phyloP scores from a whole-genome alignment of 2,113 vertebrate genomes.

The Riparia riparia region DNA sequence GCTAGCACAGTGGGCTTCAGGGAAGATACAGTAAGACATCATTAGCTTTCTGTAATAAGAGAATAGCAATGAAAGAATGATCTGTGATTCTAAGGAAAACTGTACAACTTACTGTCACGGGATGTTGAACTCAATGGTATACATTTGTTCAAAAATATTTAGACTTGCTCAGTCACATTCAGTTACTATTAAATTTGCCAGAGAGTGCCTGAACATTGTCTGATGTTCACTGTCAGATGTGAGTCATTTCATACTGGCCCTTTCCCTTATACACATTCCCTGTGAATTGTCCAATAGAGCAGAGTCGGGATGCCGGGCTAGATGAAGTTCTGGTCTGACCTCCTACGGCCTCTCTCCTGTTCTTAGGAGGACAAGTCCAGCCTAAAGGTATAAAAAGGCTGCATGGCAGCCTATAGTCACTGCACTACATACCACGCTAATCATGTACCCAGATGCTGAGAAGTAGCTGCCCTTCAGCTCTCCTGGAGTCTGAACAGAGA shows the following conservation, averaged over 20 bases:
- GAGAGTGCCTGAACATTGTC: neutral
- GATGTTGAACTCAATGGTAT: neutral
- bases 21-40: neutral
- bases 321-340: neutral
- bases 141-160: neutral
- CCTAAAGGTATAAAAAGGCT: neutral
- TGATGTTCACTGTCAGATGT: neutral
- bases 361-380: neutral
- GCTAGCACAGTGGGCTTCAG: neutral
- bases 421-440: neutral
- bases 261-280: neutral
- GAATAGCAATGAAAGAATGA: neutral
- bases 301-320: rapidly evolving
- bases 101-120: neutral
- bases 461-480: neutral
- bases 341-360: neutral
- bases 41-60: neutral
- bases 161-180: neutral
- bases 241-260: neutral
- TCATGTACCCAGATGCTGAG: neutral
- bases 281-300: neutral
- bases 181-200: neutral
- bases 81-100: neutral
- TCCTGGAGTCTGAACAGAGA: neutral
- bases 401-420: neutral